Base-by-base conservation (phyloP, 2,113 vertebrate genomes). In the Urocynchramus pylzowi region DNA sequence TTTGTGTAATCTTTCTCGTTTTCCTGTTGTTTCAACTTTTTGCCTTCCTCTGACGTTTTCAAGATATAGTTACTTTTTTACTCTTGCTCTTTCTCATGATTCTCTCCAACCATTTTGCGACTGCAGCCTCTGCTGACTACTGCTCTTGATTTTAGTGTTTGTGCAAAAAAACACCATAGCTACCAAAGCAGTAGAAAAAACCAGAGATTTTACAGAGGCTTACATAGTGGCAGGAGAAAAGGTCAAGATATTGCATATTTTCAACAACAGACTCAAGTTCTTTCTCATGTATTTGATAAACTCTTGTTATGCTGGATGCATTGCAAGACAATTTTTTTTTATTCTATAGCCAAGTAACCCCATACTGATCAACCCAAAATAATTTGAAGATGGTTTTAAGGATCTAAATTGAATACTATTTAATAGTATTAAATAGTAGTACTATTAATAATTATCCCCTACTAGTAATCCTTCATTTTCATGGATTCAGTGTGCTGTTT, bases 201-300 rank as follows among this genome's bases (percentile, higher is more conserved):
- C 26, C 26, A 75, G 41, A 85, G 37, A 71, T 93, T 91, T 91
- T 64, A 87, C 31, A 86, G 42, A 59, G 54, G 37, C 45, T 57
- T 89, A 20, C 27, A 27, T 6, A 41, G 47, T 44, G 60, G 30
- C 56, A 68, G 35, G 35, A 94, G 78, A 82, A 97, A 91, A 94
- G 84, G 81, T 94, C 84, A 93, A 89, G 64, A 33, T 75, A 50
- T 57, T 64, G 33, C 19, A 22, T 82, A 75, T 87, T 95, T 97
- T 95, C 83, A 71, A 87, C 22, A 80, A 65, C 41, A 61, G 33
- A 42, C n/a, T 90, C 41, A 26, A 87, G 14, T 75, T 86, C n/a
- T 87, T 13, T 85, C 33, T 74, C 22, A 37, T 49, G 31, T 69
- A 70, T 81, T 84, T 70, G 60, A 39, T 47, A 83, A 87, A 64